These are phyloP conservation scores for Atrina japonica DNA, from an alignment of 2,888 invertebrate species.

Conservation along the genomic window DNA sequence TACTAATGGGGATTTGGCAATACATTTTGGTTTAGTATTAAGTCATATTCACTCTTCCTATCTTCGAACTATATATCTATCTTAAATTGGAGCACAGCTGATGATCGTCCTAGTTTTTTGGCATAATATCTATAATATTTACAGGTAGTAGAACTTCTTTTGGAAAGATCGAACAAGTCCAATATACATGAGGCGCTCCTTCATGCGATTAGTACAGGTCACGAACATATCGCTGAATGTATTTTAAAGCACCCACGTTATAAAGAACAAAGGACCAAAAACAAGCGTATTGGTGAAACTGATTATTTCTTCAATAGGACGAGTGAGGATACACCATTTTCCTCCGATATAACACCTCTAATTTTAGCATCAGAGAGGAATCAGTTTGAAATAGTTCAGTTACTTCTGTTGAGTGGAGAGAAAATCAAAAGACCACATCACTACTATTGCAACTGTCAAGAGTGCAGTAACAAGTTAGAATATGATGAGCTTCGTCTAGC, in stretches of 20 bases:
- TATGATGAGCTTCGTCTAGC: constrained; percentile 72
- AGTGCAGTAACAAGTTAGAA: constrained; percentile 67
- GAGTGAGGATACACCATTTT: constrained; percentile 70
- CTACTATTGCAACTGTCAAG: constrained; percentile 73
- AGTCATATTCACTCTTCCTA: too few relatives aligned
- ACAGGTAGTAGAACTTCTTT: constrained; percentile 69
- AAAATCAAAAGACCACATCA: constrained; percentile 76
- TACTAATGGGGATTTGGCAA: too few relatives aligned
- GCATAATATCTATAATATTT: too few relatives aligned
- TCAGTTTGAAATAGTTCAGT: constrained; percentile 70
- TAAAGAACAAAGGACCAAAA: constrained; percentile 62
- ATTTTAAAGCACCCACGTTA: constrained; percentile 75
- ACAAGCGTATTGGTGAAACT: constrained; percentile 63
- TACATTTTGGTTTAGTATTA: too few relatives aligned
- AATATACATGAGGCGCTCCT: constrained; percentile 73
- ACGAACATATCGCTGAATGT: constrained; percentile 75
- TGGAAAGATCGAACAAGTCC: constrained; percentile 67
- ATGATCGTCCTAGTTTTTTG: too few relatives aligned
- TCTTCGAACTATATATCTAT: too few relatives aligned
- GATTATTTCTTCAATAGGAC: constrained; percentile 66
- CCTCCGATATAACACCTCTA: constrained; percentile 72
- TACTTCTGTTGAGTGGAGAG: constrained; percentile 71
- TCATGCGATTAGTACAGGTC: constrained; percentile 73
- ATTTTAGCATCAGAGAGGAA: constrained; percentile 72
- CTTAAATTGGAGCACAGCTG: too few relatives aligned